Evolutionary conservation across 2,797 vertebrate genomes (phyloP).

Genomic region (Esox masquinongy): DNA sequence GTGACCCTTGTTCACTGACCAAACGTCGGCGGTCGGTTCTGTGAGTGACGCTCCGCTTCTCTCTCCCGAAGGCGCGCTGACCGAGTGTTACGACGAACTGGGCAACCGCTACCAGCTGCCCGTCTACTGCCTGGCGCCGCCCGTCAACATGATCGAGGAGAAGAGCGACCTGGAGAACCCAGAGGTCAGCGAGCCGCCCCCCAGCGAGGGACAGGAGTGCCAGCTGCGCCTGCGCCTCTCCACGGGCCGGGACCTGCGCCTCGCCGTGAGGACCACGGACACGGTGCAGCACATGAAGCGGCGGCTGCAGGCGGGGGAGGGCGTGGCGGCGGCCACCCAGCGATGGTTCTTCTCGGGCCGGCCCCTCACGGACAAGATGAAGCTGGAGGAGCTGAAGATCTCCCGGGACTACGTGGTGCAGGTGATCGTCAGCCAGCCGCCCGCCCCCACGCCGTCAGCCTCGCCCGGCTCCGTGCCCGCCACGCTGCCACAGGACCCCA

Average conservation of each 20-base stretch:
- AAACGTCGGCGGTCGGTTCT: too few species aligned
- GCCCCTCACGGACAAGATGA: constrained; percentile 95
- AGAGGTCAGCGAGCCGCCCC: constrained; percentile 84
- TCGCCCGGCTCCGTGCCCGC: constrained; percentile 42
- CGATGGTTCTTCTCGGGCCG: constrained; percentile 98
- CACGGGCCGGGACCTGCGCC: constrained; percentile 91
- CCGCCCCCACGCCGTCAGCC: constrained; percentile 39
- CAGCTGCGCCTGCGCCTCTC: constrained; percentile 95
- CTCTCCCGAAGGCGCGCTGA: constrained; percentile 83
- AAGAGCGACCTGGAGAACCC: constrained; percentile 87
- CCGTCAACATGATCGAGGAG: constrained; percentile 98
- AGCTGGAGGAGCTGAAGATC: constrained; percentile 96
- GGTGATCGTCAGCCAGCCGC: constrained; percentile 95
- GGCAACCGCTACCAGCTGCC: constrained; percentile 99
- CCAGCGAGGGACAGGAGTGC: constrained; percentile 87
- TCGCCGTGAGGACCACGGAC: constrained; percentile 90
- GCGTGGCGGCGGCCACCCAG: constrained; percentile 84
- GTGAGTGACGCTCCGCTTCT: too few species aligned
- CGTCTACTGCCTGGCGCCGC: constrained; percentile 94
- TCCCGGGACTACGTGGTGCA: constrained; percentile 98
- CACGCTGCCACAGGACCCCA: constrained; percentile 73
- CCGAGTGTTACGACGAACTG: constrained; percentile 97
- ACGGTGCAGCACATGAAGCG: constrained; percentile 96
- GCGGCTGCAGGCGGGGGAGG: constrained; percentile 86
- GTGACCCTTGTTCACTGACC: too few species aligned